Conservation (phyloP, 23 tunicate species). For the Trididemnum clinides region DNA sequence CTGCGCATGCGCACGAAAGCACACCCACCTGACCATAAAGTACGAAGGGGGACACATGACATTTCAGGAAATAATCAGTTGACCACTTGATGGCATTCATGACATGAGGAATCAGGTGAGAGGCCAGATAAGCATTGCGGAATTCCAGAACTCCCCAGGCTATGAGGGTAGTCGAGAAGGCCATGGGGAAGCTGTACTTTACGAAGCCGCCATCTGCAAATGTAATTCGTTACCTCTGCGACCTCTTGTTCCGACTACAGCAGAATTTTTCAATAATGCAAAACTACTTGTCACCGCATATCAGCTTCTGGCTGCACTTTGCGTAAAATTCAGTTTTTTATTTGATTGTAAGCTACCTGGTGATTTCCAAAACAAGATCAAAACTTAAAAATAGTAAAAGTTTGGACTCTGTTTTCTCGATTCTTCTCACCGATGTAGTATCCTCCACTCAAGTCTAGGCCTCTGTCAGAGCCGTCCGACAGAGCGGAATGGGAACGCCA, state of each 20-base stretch:
- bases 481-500: constrained; percentile 94
- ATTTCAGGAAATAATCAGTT: constrained; percentile 92
- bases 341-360: too few species aligned
- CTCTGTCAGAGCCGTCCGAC: constrained; percentile 77
- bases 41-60: constrained; percentile 59
- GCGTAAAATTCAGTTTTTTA: too few species aligned
- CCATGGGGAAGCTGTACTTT: constrained; percentile 91
- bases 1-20: too few species aligned
- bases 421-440: constrained; percentile 72
- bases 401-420: background rate
- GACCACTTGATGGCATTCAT: constrained; percentile 92
- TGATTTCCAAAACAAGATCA: too few species aligned
- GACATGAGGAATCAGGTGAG: constrained; percentile 62
- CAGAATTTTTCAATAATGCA: too few species aligned
- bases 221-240: too few species aligned
- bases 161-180: constrained; percentile 77
- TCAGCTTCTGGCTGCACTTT: too few species aligned
- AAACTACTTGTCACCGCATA: too few species aligned
- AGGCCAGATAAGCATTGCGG: constrained; percentile 82
- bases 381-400: background rate
- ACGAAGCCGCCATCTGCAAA: constrained; percentile 89
- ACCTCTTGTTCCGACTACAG: too few species aligned
- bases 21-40: constrained; percentile 78
- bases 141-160: constrained; percentile 97
- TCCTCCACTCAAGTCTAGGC: constrained; percentile 88